Conservation (phyloP, 2,797 vertebrate species). For the Picus viridis region DNA sequence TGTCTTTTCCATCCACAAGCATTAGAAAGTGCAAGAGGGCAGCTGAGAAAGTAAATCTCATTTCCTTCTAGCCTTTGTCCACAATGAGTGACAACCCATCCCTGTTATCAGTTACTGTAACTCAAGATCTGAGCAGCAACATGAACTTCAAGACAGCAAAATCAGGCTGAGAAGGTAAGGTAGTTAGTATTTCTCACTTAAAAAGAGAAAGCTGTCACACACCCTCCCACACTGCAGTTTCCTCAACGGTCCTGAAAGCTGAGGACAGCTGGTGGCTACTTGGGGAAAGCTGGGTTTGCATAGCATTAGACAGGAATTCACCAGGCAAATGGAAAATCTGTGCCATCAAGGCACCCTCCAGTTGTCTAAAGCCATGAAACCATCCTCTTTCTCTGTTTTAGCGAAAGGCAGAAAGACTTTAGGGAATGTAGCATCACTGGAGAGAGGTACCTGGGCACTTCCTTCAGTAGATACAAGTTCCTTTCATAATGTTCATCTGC, state of each 20-base stretch:
- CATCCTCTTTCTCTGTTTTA: background rate
- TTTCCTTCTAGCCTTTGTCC: background rate
- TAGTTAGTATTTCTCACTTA: background rate
- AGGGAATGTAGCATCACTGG: background rate
- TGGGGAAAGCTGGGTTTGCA: background rate
- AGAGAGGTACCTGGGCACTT: background rate
- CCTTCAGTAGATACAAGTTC: background rate
- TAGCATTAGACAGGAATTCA: background rate
- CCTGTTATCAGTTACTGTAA: background rate
- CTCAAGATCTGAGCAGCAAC: background rate
- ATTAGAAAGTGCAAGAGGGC: background rate
- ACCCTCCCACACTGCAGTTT: background rate
- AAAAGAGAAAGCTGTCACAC: background rate
- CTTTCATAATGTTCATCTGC: background rate
- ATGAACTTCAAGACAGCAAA: background rate
- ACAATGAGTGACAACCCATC: background rate
- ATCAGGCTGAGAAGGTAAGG: background rate
- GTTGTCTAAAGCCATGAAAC: background rate
- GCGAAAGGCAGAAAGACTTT: background rate
- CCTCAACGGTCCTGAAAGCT: background rate
- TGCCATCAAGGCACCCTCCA: background rate
- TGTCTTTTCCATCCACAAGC: background rate
- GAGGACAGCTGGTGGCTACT: background rate
- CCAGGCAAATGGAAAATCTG: background rate
- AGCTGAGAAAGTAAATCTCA: background rate